Conservation (phyloP, 2,888 invertebrate genomes). For the Drosophila aldrichi region DNA sequence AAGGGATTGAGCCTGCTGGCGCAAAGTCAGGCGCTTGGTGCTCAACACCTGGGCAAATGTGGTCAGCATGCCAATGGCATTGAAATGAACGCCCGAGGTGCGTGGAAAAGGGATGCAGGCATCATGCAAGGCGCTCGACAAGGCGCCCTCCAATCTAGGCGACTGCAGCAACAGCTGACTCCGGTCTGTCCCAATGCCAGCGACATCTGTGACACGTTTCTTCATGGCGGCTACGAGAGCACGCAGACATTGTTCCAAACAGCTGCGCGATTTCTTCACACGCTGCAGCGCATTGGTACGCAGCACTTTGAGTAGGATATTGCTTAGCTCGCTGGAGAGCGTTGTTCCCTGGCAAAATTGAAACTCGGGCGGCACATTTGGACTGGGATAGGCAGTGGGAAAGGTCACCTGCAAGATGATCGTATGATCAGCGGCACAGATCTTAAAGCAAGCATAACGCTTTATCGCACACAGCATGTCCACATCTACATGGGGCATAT, state of each 20-base stretch:
- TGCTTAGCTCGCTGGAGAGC: constrained; percentile 90
- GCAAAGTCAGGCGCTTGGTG: constrained; percentile 89
- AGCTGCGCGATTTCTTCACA: constrained; percentile 93
- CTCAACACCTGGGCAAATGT: constrained; percentile 93
- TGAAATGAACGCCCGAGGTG: constrained; percentile 97
- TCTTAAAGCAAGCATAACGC: constrained; percentile 86
- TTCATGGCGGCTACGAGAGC: constrained; percentile 89
- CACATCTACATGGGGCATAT: constrained; percentile 90
- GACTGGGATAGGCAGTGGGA: constrained; percentile 91
- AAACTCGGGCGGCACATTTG: constrained; percentile 88
- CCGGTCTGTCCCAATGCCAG: constrained; percentile 78
- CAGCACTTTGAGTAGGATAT: constrained; percentile 91
- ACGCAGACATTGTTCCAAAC: constrained; percentile 94
- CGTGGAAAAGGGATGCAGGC: constrained; percentile 97
- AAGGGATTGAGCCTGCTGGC: constrained; percentile 88
- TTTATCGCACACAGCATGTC: constrained; percentile 86
- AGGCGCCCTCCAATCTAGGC: constrained; percentile 84
- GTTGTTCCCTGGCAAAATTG: constrained; percentile 89
- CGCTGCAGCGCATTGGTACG: constrained; percentile 93
- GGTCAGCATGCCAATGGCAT: constrained; percentile 93
- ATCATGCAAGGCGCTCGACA: constrained; percentile 86
- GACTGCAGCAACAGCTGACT: constrained; percentile 84
- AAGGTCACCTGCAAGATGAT: constrained; percentile 88
- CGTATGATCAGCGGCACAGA: constrained; percentile 83
- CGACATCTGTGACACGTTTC: constrained; percentile 76